phyloP scores from a whole-genome alignment of 2,797 vertebrate species.

The Myotis daubentonii region DNA sequence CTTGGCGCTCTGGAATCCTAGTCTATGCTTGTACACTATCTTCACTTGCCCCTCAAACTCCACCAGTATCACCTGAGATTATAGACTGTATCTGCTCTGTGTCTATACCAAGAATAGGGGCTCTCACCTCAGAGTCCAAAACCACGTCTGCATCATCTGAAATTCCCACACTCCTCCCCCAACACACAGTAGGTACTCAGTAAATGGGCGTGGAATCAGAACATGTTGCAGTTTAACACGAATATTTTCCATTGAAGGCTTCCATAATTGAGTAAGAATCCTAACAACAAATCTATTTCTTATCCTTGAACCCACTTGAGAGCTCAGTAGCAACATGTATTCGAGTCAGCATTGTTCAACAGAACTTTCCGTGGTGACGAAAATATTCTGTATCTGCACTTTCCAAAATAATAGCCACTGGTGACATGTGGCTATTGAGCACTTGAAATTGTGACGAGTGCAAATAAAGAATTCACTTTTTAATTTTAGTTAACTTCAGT shows the following conservation, averaged over 20 bases:
- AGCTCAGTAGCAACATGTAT: background rate
- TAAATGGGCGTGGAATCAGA: background rate
- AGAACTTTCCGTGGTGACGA: background rate
- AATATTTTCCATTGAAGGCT: background rate
- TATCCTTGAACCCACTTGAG: background rate
- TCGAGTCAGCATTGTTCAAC: background rate
- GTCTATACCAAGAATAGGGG: background rate
- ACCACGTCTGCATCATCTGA: background rate
- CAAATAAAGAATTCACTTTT: slow-evolving; percentile 10
- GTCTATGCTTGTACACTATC: background rate
- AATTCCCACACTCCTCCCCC: background rate
- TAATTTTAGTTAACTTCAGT: slow-evolving; percentile 22
- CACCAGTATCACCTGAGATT: background rate
- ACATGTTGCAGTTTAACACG: background rate
- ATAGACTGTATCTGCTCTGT: background rate
- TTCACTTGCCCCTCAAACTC: background rate
- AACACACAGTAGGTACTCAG: background rate
- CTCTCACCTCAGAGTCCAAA: slow-evolving; percentile 13
- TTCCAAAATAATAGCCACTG: background rate
- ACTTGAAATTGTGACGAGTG: background rate
- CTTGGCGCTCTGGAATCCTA: slow-evolving; percentile 14
- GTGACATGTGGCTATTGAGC: background rate
- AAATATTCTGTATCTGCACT: background rate
- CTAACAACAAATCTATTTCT: slow-evolving; percentile 19
- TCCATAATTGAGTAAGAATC: background rate